Evolutionary conservation across 2,888 invertebrate genomes (phyloP), one percentile per base, ranked within the genome.

Genomic region (Erpobdella octoculata): DNA sequence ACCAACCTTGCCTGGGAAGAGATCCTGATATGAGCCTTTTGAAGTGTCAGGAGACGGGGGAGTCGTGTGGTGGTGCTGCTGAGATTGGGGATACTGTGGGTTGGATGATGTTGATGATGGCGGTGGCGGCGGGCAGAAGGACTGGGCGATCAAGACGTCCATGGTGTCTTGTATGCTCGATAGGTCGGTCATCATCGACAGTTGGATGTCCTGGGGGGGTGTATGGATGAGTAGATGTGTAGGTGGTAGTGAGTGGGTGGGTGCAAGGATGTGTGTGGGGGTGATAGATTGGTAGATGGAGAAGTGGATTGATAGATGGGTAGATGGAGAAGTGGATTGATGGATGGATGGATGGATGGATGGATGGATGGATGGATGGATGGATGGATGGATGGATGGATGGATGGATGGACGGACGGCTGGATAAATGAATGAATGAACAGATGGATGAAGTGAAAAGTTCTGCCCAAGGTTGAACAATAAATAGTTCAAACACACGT

Each of bases 171-270:
- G 65, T n/a, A 65, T 65, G 65, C 65, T 37, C 8, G 65, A 35
- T 38, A 65, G 38, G n/a, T 65, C 65, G n/a, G 35, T 21, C 25
- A 65, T 65, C 65, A 65, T 36, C 15, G 65, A 65, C 18, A 35
- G 35, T 28, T 65, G 35, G 21, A 65, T 37, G 36, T 65, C 65
- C 65, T 65, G 65, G 12, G 21, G 28, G 33, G 6, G n/a, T 58
- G 8, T 5, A 28, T 58, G 58, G 58, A 9, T 58, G 58, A 9
- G 28, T 58, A 5, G 6, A 18, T 58, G 58, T 21, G 18, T 58
- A 28, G 6, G 28, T 58, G 58, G n/a, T n/a, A n/a, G n/a, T n/a
- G n/a, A n/a, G n/a, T n/a, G n/a, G n/a, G n/a, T n/a, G n/a, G n/a
- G n/a, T 9, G 18, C 5, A 28, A 18, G 18, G n/a, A 28, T 9